Percentiles rank a stretch among this genome's conserved stretches.
phyloP scores from a whole-genome alignment of 2,888 invertebrate species.

The Stenichneumon culpator region DNA sequence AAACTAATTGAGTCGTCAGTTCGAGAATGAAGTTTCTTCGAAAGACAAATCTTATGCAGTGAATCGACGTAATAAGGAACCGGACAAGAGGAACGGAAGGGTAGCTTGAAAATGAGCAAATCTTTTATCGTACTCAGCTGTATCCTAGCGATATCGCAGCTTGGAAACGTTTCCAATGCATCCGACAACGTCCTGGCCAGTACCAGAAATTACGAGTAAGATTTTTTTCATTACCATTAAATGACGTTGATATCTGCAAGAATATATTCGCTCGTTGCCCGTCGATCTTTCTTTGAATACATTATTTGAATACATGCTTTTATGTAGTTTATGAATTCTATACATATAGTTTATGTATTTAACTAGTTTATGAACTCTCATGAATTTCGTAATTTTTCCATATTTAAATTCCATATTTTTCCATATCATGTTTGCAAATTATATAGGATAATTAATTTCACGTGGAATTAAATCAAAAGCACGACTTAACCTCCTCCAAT shows the following conservation, averaged over 20 bases:
- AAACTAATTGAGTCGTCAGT: not conserved
- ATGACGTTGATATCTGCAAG: not conserved
- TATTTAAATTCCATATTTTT: not conserved
- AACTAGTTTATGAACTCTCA: not conserved
- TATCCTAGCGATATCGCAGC: conserved; percentile 32
- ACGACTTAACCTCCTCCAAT: not conserved
- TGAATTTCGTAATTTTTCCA: not conserved
- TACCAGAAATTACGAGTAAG: conserved; percentile 35
- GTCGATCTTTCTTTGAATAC: not conserved
- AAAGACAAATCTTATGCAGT: conserved; percentile 13
- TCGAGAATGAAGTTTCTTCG: conserved; percentile 35
- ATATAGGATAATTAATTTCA: not conserved
- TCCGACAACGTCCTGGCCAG: not conserved
- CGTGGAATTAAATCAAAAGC: not conserved
- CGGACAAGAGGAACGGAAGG: not conserved
- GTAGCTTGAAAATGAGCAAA: conserved; percentile 44
- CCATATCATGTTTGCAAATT: not conserved
- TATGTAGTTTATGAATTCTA: too few species aligned
- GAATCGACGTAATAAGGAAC: conserved; percentile 6
- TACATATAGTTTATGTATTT: too few species aligned
- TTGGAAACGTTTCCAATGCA: conserved; percentile 5
- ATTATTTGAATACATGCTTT: too few species aligned
- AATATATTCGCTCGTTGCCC: not conserved
- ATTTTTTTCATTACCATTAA: conserved; percentile 1
- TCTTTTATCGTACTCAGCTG: conserved; percentile 16